Base-by-base conservation (phyloP, 2,113 vertebrate species). In the Clarias gariepinus region DNA sequence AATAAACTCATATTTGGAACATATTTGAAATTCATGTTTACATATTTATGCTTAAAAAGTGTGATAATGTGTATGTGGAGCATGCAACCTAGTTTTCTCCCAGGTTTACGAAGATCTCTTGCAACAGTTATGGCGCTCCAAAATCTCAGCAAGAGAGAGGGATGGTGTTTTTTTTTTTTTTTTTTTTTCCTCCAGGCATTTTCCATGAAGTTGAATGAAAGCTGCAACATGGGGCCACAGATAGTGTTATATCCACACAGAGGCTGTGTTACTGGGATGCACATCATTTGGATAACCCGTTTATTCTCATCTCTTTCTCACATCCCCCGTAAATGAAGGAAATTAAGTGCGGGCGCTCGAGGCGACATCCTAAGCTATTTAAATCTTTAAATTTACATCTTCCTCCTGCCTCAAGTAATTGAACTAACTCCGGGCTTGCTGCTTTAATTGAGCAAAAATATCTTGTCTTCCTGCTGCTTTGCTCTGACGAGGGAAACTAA, bases 361-460 rank as follows among this genome's bases (percentile, higher is more conserved):
- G 97, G 98, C 97, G 96, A 97, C 96, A 97, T 98, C 98, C 97
- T 98, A 98, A 99, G 97, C 98, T 98, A 99, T 99, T 99, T 99
- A 99, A 99, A 98, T 99, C 97, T 98, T 98, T 99, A 99, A 98
- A 99, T 98, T 99, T 98, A 98, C 97, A 98, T 99, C 96, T 97
- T 97, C 95, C 96, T 97, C 97, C 97, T 98, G 97, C 96, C 97
- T 96, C 96, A 96, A 98, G 96, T 98, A 99, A 99, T 98, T 98
- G 97, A 99, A 98, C 96, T 97, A 97, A 99, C 97, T 98, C 96
- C 95, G 92, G 97, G 97, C 96, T 97, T 98, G 96, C 97, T 97
- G 96, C 95, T 98, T 98, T 98, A 99, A 99, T 98, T 90, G 97
- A 98, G 97, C 96, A 97, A 97, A 97, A 90, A 93, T 91, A 93